Percentiles rank a stretch among this genome's conserved stretches.
Evolutionary conservation across 92 coral and sea anemone genomes (phyloP).

Genomic region (Zoanthus sociatus): DNA sequence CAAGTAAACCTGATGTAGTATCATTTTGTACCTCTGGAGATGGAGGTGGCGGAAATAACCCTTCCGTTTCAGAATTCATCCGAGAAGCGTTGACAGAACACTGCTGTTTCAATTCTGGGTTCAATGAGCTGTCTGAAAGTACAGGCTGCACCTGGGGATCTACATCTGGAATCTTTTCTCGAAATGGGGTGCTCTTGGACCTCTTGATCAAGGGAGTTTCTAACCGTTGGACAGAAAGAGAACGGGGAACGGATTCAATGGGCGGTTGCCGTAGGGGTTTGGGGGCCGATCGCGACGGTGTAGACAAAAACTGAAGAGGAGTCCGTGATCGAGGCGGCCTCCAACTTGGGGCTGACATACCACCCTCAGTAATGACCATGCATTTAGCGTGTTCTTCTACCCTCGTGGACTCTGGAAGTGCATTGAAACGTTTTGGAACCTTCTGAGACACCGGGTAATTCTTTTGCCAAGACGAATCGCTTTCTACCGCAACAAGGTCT

Average conservation of each 20-base stretch:
- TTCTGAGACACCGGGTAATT: background rate
- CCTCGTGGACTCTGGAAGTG: slow-evolving; percentile 43
- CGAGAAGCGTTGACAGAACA: slow-evolving; percentile 29
- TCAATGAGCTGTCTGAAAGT: slow-evolving; percentile 80
- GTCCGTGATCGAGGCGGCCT: slow-evolving; percentile 88
- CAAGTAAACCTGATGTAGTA: slow-evolving; percentile 56
- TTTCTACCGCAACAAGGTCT: slow-evolving; percentile 81
- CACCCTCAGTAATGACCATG: slow-evolving; percentile 58
- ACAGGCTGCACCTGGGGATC: slow-evolving; percentile 59
- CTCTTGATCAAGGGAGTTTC: slow-evolving; percentile 52
- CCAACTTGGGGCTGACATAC: slow-evolving; percentile 78
- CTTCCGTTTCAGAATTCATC: slow-evolving; percentile 44
- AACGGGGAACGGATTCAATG: slow-evolving; percentile 74
- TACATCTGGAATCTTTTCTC: slow-evolving; percentile 52
- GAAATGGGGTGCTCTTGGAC: slow-evolving; percentile 81
- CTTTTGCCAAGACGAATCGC: slow-evolving; percentile 69
- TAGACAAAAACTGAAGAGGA: slow-evolving; percentile 77
- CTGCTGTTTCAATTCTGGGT: slow-evolving; percentile 51
- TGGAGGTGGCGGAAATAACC: slow-evolving; percentile 89
- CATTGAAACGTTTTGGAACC: slow-evolving; percentile 2
- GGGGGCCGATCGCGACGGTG: slow-evolving; percentile 78
- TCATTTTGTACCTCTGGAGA: slow-evolving; percentile 73
- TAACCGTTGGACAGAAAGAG: slow-evolving; percentile 68
- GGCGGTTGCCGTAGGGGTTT: slow-evolving; percentile 86
- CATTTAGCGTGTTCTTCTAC: slow-evolving; percentile 44